phyloP scores from a whole-genome alignment of 2,888 invertebrate genomes.

The Caenorhabditis angaria region DNA sequence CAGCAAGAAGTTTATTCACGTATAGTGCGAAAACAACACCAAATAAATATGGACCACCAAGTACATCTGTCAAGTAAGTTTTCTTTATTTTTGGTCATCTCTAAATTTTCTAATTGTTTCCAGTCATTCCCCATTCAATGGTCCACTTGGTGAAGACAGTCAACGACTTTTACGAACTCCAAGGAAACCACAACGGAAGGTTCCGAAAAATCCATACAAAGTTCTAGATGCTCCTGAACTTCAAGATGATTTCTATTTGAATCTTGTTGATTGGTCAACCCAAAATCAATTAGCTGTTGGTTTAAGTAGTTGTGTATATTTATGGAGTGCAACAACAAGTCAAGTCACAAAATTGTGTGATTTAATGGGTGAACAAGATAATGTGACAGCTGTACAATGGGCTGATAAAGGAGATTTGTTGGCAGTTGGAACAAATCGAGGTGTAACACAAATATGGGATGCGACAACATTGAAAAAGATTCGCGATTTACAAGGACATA shows the following conservation, averaged over 20 bases:
- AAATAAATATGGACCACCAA: slow-evolving; percentile 46
- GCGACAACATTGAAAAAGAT: slow-evolving; percentile 91
- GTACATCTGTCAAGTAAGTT: slow-evolving; percentile 14
- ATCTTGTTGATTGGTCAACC: slow-evolving; percentile 98
- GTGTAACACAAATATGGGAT: slow-evolving; percentile 83
- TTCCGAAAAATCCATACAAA: slow-evolving; percentile 97
- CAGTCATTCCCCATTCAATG: slow-evolving; percentile 73
- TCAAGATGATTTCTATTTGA: slow-evolving; percentile 98
- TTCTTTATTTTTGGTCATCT: background rate
- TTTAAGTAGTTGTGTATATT: slow-evolving; percentile 93
- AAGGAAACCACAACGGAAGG: slow-evolving; percentile 95
- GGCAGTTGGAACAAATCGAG: slow-evolving; percentile 86
- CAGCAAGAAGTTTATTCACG: slow-evolving; percentile 49
- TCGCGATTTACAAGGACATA: slow-evolving; percentile 62
- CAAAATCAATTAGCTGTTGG: slow-evolving; percentile 98
- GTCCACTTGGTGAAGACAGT: slow-evolving; percentile 92
- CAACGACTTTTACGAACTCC: slow-evolving; percentile 93
- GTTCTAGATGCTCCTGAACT: slow-evolving; percentile 91
- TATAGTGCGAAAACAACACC: slow-evolving; percentile 58
- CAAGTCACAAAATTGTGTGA: slow-evolving; percentile 95
- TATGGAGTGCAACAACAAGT: slow-evolving; percentile 98
- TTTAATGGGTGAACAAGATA: slow-evolving; percentile 85
- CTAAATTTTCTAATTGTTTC: slow-evolving; percentile 3
- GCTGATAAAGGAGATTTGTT: slow-evolving; percentile 94
- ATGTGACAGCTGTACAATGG: slow-evolving; percentile 98